Base-by-base conservation (phyloP, 92 coral and sea anemone genomes). In the Siderastrea siderea region DNA sequence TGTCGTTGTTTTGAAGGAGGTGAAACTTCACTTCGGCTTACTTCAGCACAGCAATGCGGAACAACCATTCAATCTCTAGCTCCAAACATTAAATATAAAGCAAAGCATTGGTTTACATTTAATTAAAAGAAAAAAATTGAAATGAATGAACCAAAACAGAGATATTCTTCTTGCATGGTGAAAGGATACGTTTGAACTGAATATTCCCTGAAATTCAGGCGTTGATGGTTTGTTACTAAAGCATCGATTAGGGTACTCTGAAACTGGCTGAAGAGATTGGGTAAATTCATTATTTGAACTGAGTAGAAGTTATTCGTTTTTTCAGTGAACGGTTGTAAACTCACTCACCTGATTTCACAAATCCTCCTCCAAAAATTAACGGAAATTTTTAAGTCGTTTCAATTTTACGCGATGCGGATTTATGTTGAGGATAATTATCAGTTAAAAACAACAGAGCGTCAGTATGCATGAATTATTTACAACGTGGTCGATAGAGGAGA, bases 401-500 rank as follows among this genome's bases (percentile, higher is more conserved):
- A 54, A 4, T 67, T 49, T 70, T 53, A 15, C 54, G 63, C 10
- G 48, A 46, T 47, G 59, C 71, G 78, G 58, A 82, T 70, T 64
- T 79, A 46, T 82, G 69, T 47, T 3, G 26, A 82, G 71, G 59
- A 47, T 82, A 70, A 82, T 71, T 70, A 70, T 10, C 43, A 19
- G 19, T 11, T 12, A 55, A 68, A 55, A 47, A 82, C 77, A 70
- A 19, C 50, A 69, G 4, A 45, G 48, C 69, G 69, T 69, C 86
- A 70, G 14, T 68, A 50, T 2, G 17, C 43, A 70, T 82, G 47
- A 82, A 82, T 70, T 44, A 82, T 82, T 82, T 16, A 82, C 69
- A 47, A 17, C 54, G 44, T 60, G 58, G 48, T 19, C 44, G 50
- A 26, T 47, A 6, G 59, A 2, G n/a, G 6, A 6, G 13, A 58